Evolutionary conservation across 1,140 invertebrate genomes (phyloP), one percentile per base, ranked within the genome.

Genomic region (Anastrepha obliqua): DNA sequence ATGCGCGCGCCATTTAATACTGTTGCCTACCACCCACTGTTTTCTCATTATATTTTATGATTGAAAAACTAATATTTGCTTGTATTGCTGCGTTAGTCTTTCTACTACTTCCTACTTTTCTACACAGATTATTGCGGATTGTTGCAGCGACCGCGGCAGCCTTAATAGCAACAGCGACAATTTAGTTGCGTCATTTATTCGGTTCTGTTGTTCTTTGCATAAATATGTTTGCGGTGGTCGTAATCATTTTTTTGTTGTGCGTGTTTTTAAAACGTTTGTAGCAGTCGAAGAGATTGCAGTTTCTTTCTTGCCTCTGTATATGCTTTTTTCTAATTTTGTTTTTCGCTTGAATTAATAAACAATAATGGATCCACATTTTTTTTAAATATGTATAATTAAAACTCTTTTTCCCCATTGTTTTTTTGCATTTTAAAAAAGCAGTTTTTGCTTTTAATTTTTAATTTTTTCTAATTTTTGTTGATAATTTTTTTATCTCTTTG

Each of bases 21-120:
- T 42, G 29, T 39, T 3, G 65, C 9, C 65, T 70, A 11, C 65
- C 7, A 42, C 39, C 29, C 65, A 70, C 15, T 42, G 39, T 42
- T 42, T 67, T 42, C 65, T 15, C 65, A 70, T 70, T 15, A 70
- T 44, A 44, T 70, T 70, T 70, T 44, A 70, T 70, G 65, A 70
- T 70, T 70, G 65, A 42, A 70, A 70, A 44, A 70, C 39, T 70
- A 70, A 70, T 70, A 70, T 70, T 70, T 70, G 65, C 11, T 44
- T 15, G 29, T 44, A 70, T 70, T 13, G 65, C 65, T 39, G n/a
- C 29, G 39, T 9, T 11, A 42, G 65, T 5, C 65, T 39, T 7
- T 29, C 64, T 20, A 8, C 20, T 65, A 9, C 64, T 6, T 11
- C 29, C 2, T 15, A 44, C 15, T 39, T 4, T 2, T 39, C 42